Evolutionary conservation across 2,888 invertebrate species (phyloP), one percentile per base, ranked within the genome.

Genomic region (Pinctada fucata): DNA sequence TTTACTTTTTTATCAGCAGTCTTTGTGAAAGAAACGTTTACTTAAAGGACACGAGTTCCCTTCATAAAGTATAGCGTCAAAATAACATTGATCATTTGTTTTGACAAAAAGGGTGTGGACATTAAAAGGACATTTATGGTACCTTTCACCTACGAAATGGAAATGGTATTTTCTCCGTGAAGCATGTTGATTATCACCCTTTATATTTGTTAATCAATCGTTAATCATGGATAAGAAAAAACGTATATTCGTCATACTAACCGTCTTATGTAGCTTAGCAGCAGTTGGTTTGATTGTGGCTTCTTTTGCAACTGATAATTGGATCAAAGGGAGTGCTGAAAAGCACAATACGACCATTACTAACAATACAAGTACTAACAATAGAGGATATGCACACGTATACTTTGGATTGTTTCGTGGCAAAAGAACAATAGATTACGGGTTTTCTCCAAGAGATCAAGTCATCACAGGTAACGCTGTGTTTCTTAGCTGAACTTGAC

Each of bases 341-440:
- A 92, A 96, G 84, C 72, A 81, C 4, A 87, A 85, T 4, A 78
- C 96, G 85, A 79, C 85, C 3, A 84, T 83, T 3, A 69, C 52
- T 6, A 8, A 16, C n/a, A 67, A 69, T 2, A 70, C 64, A 8
- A 16, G 63, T 3, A 67, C 64, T 2, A 72, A 74, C 3, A 80
- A 80, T 3, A 86, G 83, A 69, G 84, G 81, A 73, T 77, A 75
- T 31, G 91, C 89, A 10, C 83, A 88, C 64, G 86, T 91, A 13
- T 86, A 95, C 90, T 96, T 97, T 90, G 98, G 98, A 0, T 94
- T 98, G 6, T 97, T 98, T 90, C 95, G 96, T 88, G 98, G 98
- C 0, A 95, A 95, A 83, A 97, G 97, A 91, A 95, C 95, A 86
- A 93, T 98, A 58, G 96, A 97, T 91, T 95, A 95, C 79, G 96